Evolutionary conservation across 2,113 vertebrate species (phyloP).

Genomic region (Garra rufa): DNA sequence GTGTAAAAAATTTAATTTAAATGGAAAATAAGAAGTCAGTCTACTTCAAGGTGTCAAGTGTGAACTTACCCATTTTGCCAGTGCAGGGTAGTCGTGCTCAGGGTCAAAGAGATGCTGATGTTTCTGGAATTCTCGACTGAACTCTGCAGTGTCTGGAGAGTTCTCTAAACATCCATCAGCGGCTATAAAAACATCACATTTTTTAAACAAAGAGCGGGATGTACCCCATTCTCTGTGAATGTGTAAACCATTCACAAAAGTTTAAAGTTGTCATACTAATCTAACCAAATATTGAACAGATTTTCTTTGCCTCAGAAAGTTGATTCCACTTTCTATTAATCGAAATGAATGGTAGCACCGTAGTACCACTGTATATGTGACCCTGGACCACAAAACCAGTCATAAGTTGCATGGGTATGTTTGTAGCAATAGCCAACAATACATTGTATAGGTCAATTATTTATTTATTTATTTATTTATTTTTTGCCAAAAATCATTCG

Average conservation of each 20-base stretch:
- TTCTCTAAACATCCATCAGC: slow-evolving; percentile 93
- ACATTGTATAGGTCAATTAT: too few relatives aligned
- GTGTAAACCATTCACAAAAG: neutral
- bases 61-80: slow-evolving; percentile 91
- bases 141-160: slow-evolving; percentile 93
- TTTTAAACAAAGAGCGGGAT: neutral
- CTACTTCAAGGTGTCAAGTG: neutral
- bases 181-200: slow-evolving; percentile 65
- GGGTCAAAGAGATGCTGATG: slow-evolving; percentile 95
- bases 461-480: too few relatives aligned
- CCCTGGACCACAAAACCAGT: too few relatives aligned
- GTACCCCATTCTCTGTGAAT: neutral
- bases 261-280: neutral
- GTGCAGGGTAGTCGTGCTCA: slow-evolving; percentile 90
- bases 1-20: neutral
- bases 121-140: slow-evolving; percentile 95
- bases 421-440: too few relatives aligned
- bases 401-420: too few relatives aligned
- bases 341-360: neutral
- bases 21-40: neutral
- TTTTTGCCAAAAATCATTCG: too few relatives aligned
- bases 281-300: too few relatives aligned
- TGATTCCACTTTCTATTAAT: neutral
- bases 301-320: too few relatives aligned
- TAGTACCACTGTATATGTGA: neutral